Evolutionary conservation across 2,113 vertebrate genomes (phyloP), one percentile per base, ranked within the genome.

Genomic region (Triplophysa tibetana): DNA sequence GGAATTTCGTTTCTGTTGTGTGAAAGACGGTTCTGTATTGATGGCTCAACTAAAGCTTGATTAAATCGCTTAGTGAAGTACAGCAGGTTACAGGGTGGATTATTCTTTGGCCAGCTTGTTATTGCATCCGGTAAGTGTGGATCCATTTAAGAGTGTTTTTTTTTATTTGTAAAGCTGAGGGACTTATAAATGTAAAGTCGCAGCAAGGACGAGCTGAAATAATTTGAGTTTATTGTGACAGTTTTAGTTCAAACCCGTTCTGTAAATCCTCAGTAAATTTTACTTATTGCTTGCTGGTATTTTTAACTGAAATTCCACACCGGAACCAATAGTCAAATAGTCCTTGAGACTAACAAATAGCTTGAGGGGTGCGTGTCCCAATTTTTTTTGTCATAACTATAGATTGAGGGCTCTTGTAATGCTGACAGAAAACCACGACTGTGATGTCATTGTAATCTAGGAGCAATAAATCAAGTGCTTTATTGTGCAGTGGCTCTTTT

Each of bases 401-500:
- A 69, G 73, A 82, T 70, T 70, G 74, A 52, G 13, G 64, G 70
- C 24, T 64, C 65, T 84, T 79, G 64, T 48, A 69, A 74, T 77
- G 48, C 64, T 75, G 43, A 48, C 68, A 78, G 60, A 69, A 33
- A 56, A 74, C 24, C 16, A 54, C 38, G 45, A 58, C 52, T 66
- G 48, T 78, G 78, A 74, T 79, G 72, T 75, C 81, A 83, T 21
- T 74, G 38, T 65, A 78, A 86, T 85, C 6, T 38, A 38, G 5
- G 33, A 38, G 33, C 33, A 38, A 38, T 38, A 81, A 63, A 82
- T 78, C 60, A 72, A 82, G 33, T 38, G 33, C 33, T 38, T 77
- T 78, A 54, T 67, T 73, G 77, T 74, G 70, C 78, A 77, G 38
- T 77, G 69, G 73, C 58, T 72, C 43, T 26, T 81, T 77, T 81